Percentiles rank a stretch among this genome's conserved stretches.
phyloP scores from a whole-genome alignment of 2,113 vertebrate genomes.

The Varanus salvator region DNA sequence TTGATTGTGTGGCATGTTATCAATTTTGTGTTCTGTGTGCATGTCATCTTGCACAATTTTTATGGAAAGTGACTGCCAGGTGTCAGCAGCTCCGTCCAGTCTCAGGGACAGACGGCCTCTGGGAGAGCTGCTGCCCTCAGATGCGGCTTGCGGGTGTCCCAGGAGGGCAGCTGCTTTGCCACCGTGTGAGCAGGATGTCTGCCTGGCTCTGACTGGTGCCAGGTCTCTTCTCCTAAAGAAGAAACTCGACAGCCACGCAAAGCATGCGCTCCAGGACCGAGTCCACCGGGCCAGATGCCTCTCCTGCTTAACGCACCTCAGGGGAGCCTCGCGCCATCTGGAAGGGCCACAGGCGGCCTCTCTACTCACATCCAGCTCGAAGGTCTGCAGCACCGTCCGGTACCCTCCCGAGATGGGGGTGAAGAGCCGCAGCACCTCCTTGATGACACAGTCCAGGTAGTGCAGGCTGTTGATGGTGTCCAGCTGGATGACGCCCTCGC shows the following conservation, averaged over 20 bases:
- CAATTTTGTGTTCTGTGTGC: not conserved
- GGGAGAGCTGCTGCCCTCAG: no score
- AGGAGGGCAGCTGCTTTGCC: not conserved
- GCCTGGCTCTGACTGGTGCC: not conserved
- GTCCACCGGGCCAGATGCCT: not conserved
- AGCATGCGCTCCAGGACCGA: not conserved
- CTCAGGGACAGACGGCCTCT: no score
- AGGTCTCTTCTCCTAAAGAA: no score
- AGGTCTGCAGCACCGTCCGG: slow-evolving; percentile 94
- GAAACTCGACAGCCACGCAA: not conserved
- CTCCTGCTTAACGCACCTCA: not conserved
- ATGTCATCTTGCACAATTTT: not conserved
- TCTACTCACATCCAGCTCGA: slow-evolving; percentile 93
- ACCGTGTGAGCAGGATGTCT: not conserved
- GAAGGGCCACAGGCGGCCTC: accelerated
- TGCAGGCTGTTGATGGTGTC: slow-evolving; percentile 87
- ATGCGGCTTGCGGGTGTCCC: no score
- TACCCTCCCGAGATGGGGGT: slow-evolving; percentile 95
- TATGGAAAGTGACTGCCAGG: not conserved
- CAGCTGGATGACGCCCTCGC: slow-evolving; percentile 86
- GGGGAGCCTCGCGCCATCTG: not conserved
- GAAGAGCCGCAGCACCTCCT: slow-evolving; percentile 95
- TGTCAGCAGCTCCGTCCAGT: no score
- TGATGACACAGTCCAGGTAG: slow-evolving; percentile 98
- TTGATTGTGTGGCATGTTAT: not conserved